Evolutionary conservation across 2,888 invertebrate genomes (phyloP).

Genomic region (Apamea anceps): DNA sequence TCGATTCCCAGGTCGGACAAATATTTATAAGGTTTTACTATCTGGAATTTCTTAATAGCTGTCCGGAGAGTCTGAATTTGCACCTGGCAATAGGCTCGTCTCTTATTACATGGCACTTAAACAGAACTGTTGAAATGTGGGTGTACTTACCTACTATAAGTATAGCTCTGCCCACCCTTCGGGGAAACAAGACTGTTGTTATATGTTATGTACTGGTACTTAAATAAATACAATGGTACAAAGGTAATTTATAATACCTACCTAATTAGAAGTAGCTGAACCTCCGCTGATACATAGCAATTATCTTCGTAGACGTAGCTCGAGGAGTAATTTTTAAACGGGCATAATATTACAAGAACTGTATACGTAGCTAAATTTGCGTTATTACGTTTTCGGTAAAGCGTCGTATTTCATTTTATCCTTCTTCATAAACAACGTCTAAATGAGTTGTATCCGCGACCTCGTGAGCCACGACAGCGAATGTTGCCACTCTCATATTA

Average conservation of each 20-base stretch:
- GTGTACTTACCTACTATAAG: neutral
- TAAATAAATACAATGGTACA: neutral
- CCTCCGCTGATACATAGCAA: neutral
- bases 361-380: slow-evolving; percentile 52
- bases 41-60: neutral
- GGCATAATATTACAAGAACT: slow-evolving; percentile 26
- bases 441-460: slow-evolving; percentile 70
- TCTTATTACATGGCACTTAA: neutral
- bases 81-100: neutral
- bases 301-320: slow-evolving; percentile 24
- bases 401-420: slow-evolving; percentile 71
- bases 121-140: neutral
- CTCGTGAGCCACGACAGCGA: slow-evolving; percentile 57
- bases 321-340: slow-evolving; percentile 27
- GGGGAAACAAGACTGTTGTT: neutral
- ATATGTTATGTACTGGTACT: neutral
- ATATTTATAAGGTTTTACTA: neutral
- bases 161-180: neutral
- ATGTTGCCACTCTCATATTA: slow-evolving; percentile 68
- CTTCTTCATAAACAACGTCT: slow-evolving; percentile 72
- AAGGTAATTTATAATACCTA: slow-evolving; percentile 4
- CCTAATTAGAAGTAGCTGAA: neutral
- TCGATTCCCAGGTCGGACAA: neutral
- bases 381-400: slow-evolving; percentile 67
- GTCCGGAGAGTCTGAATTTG: neutral